A percentile compares a stretch with the other conserved stretches of the same genome.
Conservation (phyloP, 1,140 invertebrate genomes). For the Calycopis cecrops region DNA sequence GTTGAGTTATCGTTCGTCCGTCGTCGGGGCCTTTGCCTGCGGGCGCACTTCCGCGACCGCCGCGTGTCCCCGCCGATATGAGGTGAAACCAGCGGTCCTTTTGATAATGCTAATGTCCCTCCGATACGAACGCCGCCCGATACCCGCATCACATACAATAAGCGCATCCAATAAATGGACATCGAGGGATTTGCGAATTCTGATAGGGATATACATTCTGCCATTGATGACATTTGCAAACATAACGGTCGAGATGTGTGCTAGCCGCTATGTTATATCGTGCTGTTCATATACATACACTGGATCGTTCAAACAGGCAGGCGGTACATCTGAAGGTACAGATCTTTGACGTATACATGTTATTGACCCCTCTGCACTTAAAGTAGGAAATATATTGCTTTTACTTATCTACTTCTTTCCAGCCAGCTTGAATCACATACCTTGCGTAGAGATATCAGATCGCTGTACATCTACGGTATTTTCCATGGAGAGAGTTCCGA, state of each 20-base stretch:
- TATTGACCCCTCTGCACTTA: too few relatives aligned
- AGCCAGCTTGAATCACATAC: too few relatives aligned
- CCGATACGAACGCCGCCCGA: slow-evolving; percentile 53
- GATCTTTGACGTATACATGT: too few relatives aligned
- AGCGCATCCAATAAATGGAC: slow-evolving; percentile 51
- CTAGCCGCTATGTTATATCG: slow-evolving; percentile 7
- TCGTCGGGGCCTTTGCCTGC: slow-evolving; percentile 49
- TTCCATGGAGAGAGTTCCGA: too few relatives aligned
- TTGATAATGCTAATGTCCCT: slow-evolving; percentile 68
- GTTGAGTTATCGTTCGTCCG: slow-evolving; percentile 58
- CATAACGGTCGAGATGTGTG: slow-evolving; percentile 11
- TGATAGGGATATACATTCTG: slow-evolving; percentile 44
- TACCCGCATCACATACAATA: slow-evolving; percentile 61
- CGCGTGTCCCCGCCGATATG: slow-evolving; percentile 57
- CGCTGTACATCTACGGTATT: too few relatives aligned
- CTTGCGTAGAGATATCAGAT: too few relatives aligned
- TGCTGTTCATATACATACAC: not conserved
- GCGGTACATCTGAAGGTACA: too few relatives aligned
- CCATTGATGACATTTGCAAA: slow-evolving; percentile 25
- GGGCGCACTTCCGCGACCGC: slow-evolving; percentile 57
- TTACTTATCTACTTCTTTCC: too few relatives aligned
- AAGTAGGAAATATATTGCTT: too few relatives aligned
- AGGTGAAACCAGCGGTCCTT: slow-evolving; percentile 57
- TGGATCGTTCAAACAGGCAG: too few relatives aligned
- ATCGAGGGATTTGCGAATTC: slow-evolving; percentile 40